Conservation (phyloP, 1,140 invertebrate species). For the Parapsyche elsis region DNA sequence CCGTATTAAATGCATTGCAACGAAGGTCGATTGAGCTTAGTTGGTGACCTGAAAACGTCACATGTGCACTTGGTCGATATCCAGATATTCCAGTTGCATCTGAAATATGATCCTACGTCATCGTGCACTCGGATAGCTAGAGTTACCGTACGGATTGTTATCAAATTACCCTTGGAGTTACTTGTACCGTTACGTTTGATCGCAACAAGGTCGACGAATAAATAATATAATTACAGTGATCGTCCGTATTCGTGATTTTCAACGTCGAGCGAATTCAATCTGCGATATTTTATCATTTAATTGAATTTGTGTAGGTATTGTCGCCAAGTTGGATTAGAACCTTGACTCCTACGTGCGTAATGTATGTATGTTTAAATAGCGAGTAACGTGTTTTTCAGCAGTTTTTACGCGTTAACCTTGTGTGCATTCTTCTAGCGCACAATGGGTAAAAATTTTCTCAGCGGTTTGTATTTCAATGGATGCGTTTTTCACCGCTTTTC, state of each 20-base stretch:
- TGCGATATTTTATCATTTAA: too few species aligned
- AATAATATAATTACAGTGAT: constrained; percentile 4
- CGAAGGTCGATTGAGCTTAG: neutral
- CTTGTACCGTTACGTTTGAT: constrained; percentile 20
- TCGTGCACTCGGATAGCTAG: neutral
- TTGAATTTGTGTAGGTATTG: too few species aligned
- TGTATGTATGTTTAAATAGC: neutral
- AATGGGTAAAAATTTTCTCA: constrained; percentile 25
- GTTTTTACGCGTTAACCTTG: constrained; percentile 19
- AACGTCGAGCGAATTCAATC: too few species aligned
- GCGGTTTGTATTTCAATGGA: constrained; percentile 2
- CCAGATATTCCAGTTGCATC: too few species aligned
- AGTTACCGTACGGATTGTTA: constrained; percentile 1
- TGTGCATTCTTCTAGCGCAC: neutral
- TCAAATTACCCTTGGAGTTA: constrained; percentile 1
- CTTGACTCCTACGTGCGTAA: neutral
- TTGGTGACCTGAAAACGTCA: neutral
- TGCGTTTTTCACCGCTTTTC: constrained; percentile 15
- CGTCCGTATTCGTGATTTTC: neutral
- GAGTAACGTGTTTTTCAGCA: neutral
- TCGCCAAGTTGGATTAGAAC: neutral
- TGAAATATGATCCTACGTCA: too few species aligned
- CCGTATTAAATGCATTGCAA: neutral
- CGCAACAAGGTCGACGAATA: constrained; percentile 12
- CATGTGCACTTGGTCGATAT: neutral